Conservation (phyloP, 2,888 invertebrate species). For the Erebia aethiops region DNA sequence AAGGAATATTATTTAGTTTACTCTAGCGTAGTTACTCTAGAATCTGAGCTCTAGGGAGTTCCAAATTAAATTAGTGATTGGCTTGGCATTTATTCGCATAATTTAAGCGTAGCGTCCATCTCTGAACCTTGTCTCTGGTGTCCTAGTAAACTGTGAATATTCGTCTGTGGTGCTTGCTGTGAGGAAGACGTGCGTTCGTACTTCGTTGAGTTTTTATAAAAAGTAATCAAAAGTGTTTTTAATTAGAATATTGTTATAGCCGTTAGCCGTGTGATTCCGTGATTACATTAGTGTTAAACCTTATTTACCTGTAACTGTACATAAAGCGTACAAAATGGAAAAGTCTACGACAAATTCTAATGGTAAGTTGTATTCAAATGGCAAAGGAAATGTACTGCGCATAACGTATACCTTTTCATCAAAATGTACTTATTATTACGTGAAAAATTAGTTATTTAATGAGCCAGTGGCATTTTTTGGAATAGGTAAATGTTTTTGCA, state of each 20-base stretch:
- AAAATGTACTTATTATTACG: background rate
- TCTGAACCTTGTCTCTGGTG: too few relatives aligned
- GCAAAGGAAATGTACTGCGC: background rate
- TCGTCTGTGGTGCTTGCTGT: constrained; percentile 12
- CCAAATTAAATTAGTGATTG: too few relatives aligned
- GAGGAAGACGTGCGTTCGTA: constrained; percentile 17
- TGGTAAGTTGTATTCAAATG: constrained; percentile 53
- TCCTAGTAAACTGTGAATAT: background rate
- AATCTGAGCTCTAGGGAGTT: too few relatives aligned
- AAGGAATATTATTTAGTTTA: too few relatives aligned
- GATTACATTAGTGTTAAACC: background rate
- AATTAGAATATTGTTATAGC: background rate
- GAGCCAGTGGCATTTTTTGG: background rate
- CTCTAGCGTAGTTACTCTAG: too few relatives aligned
- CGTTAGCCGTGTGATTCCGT: background rate
- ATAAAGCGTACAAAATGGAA: constrained; percentile 15
- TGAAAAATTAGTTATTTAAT: background rate
- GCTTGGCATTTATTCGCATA: too few relatives aligned
- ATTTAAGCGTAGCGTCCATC: too few relatives aligned
- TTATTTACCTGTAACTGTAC: background rate
- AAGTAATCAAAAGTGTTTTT: background rate
- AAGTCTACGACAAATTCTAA: constrained; percentile 63
- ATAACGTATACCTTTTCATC: background rate
- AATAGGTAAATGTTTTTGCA: too few relatives aligned
- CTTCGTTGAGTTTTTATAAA: too few relatives aligned